These are phyloP conservation scores for Caerostris darwini DNA, from an alignment of 1,140 invertebrate species.

Conservation along the genomic window DNA sequence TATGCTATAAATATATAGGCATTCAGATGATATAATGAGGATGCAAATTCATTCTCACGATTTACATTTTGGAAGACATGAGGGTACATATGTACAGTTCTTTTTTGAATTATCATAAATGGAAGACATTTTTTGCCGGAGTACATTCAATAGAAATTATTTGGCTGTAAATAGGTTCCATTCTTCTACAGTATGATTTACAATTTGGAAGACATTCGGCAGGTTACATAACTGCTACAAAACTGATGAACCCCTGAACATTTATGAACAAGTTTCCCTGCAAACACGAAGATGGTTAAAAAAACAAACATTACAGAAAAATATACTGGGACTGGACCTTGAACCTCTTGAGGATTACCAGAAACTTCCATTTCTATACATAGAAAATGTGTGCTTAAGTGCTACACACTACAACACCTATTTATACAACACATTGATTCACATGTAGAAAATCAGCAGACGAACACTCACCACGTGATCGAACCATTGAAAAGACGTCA, in stretches of 20 bases:
- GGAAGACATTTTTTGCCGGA: no score
- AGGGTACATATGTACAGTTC: no score
- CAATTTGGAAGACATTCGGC: no score
- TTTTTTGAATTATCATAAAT: no score
- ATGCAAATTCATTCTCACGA: no score
- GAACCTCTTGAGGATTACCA: not conserved
- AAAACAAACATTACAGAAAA: not conserved
- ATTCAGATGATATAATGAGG: no score
- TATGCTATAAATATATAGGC: no score
- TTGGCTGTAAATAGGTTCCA: no score
- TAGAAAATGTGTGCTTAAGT: constrained; percentile 13
- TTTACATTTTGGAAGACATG: no score
- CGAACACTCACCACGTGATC: constrained; percentile 48
- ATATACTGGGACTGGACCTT: constrained; percentile 1
- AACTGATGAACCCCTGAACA: not conserved
- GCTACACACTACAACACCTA: not conserved
- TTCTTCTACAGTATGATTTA: no score
- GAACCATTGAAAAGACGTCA: constrained; percentile 28
- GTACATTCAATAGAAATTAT: no score
- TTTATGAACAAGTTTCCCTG: constrained; percentile 45
- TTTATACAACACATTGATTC: constrained; percentile 30
- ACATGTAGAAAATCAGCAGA: constrained; percentile 44
- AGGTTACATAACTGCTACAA: no score
- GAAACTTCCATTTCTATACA: constrained; percentile 9
- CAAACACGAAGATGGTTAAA: not conserved